phyloP scores from a whole-genome alignment of 2,888 invertebrate genomes.

The Rhingia rostrata region DNA sequence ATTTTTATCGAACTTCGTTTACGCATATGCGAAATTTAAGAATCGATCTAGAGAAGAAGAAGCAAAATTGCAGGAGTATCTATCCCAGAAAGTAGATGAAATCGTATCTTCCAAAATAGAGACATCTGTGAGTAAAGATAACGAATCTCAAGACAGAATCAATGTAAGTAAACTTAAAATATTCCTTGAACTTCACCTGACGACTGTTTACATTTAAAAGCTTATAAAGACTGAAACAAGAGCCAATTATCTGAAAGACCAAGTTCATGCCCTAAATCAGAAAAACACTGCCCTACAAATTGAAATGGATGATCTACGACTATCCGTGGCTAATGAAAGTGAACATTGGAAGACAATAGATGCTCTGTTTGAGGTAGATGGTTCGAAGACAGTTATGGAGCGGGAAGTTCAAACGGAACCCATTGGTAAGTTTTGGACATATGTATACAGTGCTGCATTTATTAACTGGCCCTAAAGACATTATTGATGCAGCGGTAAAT shows the following conservation, averaged over 20 bases:
- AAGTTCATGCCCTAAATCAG: conserved; percentile 77
- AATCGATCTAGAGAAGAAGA: conserved; percentile 68
- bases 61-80: neutral
- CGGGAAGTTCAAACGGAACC: conserved; percentile 59
- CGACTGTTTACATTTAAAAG: conserved; percentile 69
- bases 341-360: conserved; percentile 82
- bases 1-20: conserved; percentile 81
- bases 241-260: conserved; percentile 79
- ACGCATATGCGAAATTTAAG: conserved; percentile 78
- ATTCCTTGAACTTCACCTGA: neutral
- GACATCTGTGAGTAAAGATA: conserved; percentile 53
- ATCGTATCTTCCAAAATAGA: conserved; percentile 74
- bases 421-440: conserved; percentile 44
- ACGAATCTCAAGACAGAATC: conserved; percentile 76
- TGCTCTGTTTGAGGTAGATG: conserved; percentile 77
- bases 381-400: conserved; percentile 21
- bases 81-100: conserved; percentile 71
- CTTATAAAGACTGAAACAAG: conserved; percentile 81
- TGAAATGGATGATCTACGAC: conserved; percentile 78
- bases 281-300: conserved; percentile 77
- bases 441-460: neutral
- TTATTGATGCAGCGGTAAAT: conserved; percentile 77
- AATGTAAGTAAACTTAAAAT: conserved; percentile 68
- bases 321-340: conserved; percentile 78
- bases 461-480: conserved; percentile 17